phyloP scores from a whole-genome alignment of 1,140 invertebrate species.

The Euwallacea fornicatus region DNA sequence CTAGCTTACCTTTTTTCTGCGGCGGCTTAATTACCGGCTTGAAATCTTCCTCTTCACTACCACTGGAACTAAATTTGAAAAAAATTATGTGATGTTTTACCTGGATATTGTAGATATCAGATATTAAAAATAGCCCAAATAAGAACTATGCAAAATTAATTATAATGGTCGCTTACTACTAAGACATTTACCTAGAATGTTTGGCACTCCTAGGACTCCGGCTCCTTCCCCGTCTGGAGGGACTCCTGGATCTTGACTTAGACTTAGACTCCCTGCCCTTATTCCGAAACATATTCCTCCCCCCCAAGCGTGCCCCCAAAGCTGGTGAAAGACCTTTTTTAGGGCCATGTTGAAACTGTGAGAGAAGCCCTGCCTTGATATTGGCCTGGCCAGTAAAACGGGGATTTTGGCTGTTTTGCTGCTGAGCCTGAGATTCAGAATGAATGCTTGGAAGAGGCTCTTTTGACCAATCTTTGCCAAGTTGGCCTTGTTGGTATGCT shows the following conservation, averaged over 20 bases:
- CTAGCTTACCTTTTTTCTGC: conserved; percentile 56
- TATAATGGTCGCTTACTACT: background rate
- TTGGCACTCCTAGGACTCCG: conserved; percentile 38
- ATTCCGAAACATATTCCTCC: conserved; percentile 53
- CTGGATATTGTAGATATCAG: background rate
- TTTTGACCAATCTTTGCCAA: conserved; percentile 88
- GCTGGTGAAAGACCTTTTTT: conserved; percentile 58
- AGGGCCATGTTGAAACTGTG: conserved; percentile 55
- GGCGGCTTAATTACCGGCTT: conserved; percentile 52
- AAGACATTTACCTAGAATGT: conserved; percentile 29
- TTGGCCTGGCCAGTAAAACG: conserved; percentile 57
- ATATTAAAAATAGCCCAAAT: conserved; percentile 6
- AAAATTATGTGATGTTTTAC: no score
- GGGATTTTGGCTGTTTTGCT: conserved; percentile 51
- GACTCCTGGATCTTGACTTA: conserved; percentile 56
- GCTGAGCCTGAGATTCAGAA: conserved; percentile 58
- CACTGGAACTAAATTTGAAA: conserved; percentile 17
- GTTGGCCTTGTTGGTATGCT: conserved; percentile 79
- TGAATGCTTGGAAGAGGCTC: conserved; percentile 86
- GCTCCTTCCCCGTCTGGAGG: conserved; percentile 56
- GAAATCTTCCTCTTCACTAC: conserved; percentile 50
- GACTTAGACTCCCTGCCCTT: conserved; percentile 50
- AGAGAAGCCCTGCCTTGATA: conserved; percentile 57
- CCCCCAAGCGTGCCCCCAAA: conserved; percentile 59
- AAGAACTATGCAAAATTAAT: background rate